Conservation (phyloP, 2,888 invertebrate genomes). For the Tenthredo mesomela region DNA sequence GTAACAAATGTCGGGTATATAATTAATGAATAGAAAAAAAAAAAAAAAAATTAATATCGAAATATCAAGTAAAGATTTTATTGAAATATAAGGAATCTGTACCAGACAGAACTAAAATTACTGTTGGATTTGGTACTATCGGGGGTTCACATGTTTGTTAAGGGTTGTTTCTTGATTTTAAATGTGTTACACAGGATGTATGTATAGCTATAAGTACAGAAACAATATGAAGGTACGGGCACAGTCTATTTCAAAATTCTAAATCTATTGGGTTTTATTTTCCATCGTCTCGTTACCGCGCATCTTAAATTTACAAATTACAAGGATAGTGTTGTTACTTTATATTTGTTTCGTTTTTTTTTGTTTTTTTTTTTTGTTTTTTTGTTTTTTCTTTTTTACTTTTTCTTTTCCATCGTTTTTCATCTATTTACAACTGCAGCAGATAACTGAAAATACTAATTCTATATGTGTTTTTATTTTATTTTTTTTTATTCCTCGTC, state of each 20-base stretch:
- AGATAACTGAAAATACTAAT: slow-evolving; percentile 62
- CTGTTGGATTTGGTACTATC: slow-evolving; percentile 77
- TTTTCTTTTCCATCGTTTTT: slow-evolving; percentile 51
- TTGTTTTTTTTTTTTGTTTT: slow-evolving; percentile 1
- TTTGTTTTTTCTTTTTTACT: slow-evolving; percentile 4
- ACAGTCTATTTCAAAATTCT: slow-evolving; percentile 75
- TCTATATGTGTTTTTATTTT: slow-evolving; percentile 59
- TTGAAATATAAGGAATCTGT: slow-evolving; percentile 78
- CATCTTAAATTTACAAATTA: slow-evolving; percentile 68
- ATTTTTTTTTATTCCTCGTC: not conserved
- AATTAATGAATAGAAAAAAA: slow-evolving; percentile 61
- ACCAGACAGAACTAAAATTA: slow-evolving; percentile 79
- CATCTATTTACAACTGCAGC: slow-evolving; percentile 68
- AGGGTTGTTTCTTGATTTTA: slow-evolving; percentile 36
- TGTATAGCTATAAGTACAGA: slow-evolving; percentile 74
- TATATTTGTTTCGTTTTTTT: not conserved
- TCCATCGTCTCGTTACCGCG: slow-evolving; percentile 53
- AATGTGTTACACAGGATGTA: slow-evolving; percentile 50
- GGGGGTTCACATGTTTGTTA: slow-evolving; percentile 67
- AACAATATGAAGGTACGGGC: slow-evolving; percentile 75
- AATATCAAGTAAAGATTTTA: slow-evolving; percentile 73
- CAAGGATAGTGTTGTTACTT: slow-evolving; percentile 55
- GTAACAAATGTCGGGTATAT: slow-evolving; percentile 58
- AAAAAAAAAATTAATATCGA: slow-evolving; percentile 61
- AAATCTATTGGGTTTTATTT: slow-evolving; percentile 70